Base-by-base conservation (phyloP, 2,113 vertebrate species). In the Ciconia maguari region DNA sequence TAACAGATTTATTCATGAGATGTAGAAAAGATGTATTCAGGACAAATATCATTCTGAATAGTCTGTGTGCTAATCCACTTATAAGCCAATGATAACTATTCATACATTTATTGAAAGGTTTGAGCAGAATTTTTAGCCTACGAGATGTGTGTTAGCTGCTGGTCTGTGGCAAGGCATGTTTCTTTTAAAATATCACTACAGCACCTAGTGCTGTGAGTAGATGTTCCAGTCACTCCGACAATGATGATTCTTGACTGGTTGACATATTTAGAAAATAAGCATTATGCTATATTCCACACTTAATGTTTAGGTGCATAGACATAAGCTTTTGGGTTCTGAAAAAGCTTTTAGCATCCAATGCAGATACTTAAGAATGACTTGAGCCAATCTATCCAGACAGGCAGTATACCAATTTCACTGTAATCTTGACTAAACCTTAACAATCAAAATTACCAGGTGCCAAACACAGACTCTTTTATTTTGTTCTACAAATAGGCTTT, bases 1-100 rank as follows among this genome's bases (percentile, higher is more conserved):
- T n/a, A 61, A 60, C 55, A 68, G 66, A 74, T 93, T 92, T 93
- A 94, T 95, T 94, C 89, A 96, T 94, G 89, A 96, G 87, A 94
- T 94, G 91, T 24, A 94, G 96, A 89, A 78, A 78, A 96, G 76
- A 93, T 90, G 91, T 38, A 92, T 92, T 83, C 82, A 88, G 90
- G 90, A 93, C 90, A 96, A 95, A 94, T 65, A 82, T 16, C 21
- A 79, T 49, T 68, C 72, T 32, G 46, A 91, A 87, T 82, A 83
- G 74, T 57, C 89, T 75, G 55, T 54, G 64, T 66, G 65, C 68
- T 82, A 54, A 91, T 60, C n/a, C 72, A 38, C 51, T 74, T 70
- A 62, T 22, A 66, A 95, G 69, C 51, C 93, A 36, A 16, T 14
- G 41, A 42, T 29, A 83, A 81, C 55, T 64, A 65, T 26, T 74